Evolutionary conservation across 2,888 invertebrate genomes (phyloP).

Genomic region (Griposia aprilina): DNA sequence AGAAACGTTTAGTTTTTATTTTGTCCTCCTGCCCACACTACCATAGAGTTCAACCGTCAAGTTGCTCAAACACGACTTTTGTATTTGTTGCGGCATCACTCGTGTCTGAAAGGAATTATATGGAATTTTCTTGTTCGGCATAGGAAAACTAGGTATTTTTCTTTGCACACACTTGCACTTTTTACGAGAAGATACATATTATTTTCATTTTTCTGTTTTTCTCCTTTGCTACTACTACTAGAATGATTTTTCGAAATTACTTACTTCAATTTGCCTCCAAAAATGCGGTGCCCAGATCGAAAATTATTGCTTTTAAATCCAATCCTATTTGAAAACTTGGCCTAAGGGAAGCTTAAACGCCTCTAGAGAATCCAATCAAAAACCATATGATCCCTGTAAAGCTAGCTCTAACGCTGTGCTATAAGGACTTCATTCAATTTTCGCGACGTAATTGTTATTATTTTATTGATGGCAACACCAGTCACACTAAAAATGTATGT

Average conservation of each 20-base stretch:
- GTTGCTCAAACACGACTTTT: not conserved
- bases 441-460: not conserved
- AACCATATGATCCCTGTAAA: not conserved
- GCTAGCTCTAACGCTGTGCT: not conserved
- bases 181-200: not conserved
- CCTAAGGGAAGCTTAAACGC: no score
- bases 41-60: not conserved
- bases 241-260: not conserved
- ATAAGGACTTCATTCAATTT: not conserved
- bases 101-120: not conserved
- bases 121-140: not conserved
- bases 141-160: not conserved
- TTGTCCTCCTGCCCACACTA: no score
- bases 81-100: slow-evolving; percentile 3
- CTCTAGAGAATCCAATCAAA: not conserved
- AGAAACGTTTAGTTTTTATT: not conserved
- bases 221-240: no score
- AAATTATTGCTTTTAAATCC: slow-evolving; percentile 12
- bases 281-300: not conserved
- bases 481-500: no score
- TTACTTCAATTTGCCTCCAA: not conserved
- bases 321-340: not conserved
- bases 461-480: no score
- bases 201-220: not conserved
- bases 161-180: not conserved